phyloP scores from a whole-genome alignment of 1,140 invertebrate genomes.

The Parapsyche elsis region DNA sequence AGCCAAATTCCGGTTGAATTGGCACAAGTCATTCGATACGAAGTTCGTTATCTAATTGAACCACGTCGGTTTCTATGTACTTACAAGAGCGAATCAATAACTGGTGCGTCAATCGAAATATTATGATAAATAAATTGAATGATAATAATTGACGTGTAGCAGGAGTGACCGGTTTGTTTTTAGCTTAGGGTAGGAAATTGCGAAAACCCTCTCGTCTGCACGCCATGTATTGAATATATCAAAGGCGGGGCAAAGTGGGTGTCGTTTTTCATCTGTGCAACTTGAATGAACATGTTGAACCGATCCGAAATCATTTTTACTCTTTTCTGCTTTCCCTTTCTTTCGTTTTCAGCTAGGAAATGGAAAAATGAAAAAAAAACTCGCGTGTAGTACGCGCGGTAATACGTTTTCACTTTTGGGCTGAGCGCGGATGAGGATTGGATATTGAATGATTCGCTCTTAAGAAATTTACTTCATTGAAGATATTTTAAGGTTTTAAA shows the following conservation, averaged over 20 bases:
- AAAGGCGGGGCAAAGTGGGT: constrained; percentile 16
- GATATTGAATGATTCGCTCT: too few species aligned
- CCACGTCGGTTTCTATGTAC: not conserved
- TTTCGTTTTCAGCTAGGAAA: not conserved
- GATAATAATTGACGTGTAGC: not conserved
- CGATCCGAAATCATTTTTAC: constrained; percentile 26
- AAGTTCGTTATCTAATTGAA: constrained; percentile 10
- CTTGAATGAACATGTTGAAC: constrained; percentile 28
- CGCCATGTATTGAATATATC: constrained; percentile 1
- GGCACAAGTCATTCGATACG: constrained; percentile 10
- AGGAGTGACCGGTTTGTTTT: constrained; percentile 7
- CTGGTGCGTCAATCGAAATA: too few species aligned
- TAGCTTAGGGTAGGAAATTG: constrained; percentile 3
- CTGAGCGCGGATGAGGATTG: too few species aligned
- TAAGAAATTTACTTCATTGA: too few species aligned
- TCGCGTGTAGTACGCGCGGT: too few species aligned
- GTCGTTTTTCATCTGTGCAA: constrained; percentile 33
- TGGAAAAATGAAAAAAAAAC: too few species aligned
- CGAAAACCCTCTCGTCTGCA: not conserved
- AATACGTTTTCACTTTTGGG: too few species aligned
- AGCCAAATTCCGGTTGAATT: constrained; percentile 2
- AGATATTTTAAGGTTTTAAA: too few species aligned
- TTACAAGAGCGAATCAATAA: too few species aligned
- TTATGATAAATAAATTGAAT: not conserved
- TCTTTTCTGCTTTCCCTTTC: not conserved